Evolutionary conservation across 2,888 invertebrate genomes (phyloP).

Genomic region (Andrena flavipes): DNA sequence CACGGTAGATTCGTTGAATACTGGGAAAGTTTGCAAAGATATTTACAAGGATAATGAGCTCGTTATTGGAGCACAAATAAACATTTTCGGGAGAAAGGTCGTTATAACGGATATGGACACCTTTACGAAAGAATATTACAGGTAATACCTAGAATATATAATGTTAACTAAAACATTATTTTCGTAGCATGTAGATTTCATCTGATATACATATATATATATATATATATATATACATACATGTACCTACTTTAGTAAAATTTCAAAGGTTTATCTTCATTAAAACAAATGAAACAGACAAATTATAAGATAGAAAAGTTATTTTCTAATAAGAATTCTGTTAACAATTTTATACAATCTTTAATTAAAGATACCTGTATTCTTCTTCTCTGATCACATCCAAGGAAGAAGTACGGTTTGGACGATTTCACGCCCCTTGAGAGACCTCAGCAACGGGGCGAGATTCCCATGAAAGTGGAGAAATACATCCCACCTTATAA

Average conservation of each 20-base stretch:
- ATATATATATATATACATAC: too few species aligned
- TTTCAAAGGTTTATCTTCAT: neutral
- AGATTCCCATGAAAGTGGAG: slow-evolving; percentile 50
- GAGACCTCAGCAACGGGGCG: slow-evolving; percentile 81
- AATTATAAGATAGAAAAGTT: too few species aligned
- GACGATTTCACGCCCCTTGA: slow-evolving; percentile 89
- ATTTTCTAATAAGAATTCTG: neutral
- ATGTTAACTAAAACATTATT: too few species aligned
- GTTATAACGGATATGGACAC: slow-evolving; percentile 93
- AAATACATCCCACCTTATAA: slow-evolving; percentile 92
- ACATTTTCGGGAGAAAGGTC: slow-evolving; percentile 93
- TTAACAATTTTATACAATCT: neutral
- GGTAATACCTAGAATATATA: slow-evolving; percentile 66
- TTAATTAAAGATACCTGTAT: neutral
- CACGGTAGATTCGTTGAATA: slow-evolving; percentile 87
- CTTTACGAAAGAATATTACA: slow-evolving; percentile 94
- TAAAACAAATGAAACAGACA: neutral
- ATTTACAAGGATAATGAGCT: slow-evolving; percentile 91
- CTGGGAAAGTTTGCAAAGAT: slow-evolving; percentile 85
- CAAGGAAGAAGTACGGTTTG: slow-evolving; percentile 81
- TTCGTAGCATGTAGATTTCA: too few species aligned
- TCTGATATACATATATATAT: too few species aligned
- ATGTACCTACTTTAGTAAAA: too few species aligned
- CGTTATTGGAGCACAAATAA: slow-evolving; percentile 92
- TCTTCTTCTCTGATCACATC: neutral